Evolutionary conservation across 2,888 invertebrate species (phyloP).

Genomic region (Drosophila paramelanica): DNA sequence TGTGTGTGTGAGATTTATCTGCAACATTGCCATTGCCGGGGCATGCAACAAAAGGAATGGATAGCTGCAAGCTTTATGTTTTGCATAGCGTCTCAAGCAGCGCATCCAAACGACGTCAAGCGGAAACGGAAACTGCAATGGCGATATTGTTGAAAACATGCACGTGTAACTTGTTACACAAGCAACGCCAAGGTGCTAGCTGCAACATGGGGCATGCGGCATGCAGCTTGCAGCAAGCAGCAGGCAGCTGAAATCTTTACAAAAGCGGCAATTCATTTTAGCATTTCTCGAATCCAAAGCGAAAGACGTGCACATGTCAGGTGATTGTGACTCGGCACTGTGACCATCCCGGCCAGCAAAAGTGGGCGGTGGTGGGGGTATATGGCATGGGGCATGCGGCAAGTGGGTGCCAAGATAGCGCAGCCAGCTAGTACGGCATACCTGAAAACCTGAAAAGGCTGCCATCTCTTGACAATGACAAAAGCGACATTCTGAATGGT

Average conservation of each 20-base stretch:
- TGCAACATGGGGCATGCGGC: constrained; percentile 32
- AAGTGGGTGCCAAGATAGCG: constrained; percentile 47
- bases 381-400: constrained; percentile 5
- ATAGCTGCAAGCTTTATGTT: constrained; percentile 47
- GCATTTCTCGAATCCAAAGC: constrained; percentile 62
- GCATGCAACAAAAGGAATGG: constrained; percentile 24
- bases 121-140: constrained; percentile 62
- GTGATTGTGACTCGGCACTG: constrained; percentile 49
- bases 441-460: constrained; percentile 52
- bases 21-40: constrained; percentile 40
- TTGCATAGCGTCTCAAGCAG: constrained; percentile 45
- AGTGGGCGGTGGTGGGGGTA: constrained; percentile 1
- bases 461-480: constrained; percentile 61
- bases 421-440: constrained; percentile 46
- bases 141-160: constrained; percentile 78
- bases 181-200: constrained; percentile 34
- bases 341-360: constrained; percentile 8
- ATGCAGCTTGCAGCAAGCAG: constrained; percentile 24
- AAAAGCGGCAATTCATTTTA: constrained; percentile 80
- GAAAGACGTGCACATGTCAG: constrained; percentile 75
- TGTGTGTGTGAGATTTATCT: constrained; percentile 54
- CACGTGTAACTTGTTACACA: constrained; percentile 77
- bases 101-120: constrained; percentile 56
- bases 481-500: constrained; percentile 34
- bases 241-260: constrained; percentile 68